phyloP scores from a whole-genome alignment of 2,797 vertebrate genomes.

The Nannoperca australis region DNA sequence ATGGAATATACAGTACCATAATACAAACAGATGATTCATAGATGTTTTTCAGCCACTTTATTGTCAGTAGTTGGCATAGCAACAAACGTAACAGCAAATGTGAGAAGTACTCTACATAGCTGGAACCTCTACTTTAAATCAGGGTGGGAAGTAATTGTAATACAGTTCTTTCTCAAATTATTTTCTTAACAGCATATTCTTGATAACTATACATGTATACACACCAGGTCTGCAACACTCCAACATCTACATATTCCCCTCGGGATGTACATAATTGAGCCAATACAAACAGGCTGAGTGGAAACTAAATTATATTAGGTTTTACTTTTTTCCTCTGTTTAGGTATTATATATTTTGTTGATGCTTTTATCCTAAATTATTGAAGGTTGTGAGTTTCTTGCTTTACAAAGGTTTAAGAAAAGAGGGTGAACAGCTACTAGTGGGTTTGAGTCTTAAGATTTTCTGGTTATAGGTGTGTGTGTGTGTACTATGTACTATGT shows the following conservation, averaged over 20 bases:
- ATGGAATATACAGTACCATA: slow-evolving; percentile 39
- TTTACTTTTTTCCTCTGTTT: slow-evolving; percentile 11
- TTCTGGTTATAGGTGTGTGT: background rate
- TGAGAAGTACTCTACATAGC: slow-evolving; percentile 10
- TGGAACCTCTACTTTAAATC: slow-evolving; percentile 13
- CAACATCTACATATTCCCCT: slow-evolving; percentile 32
- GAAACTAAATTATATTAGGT: slow-evolving; percentile 29
- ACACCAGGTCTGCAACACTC: background rate
- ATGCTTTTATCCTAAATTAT: background rate
- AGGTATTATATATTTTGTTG: background rate
- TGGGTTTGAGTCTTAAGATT: background rate
- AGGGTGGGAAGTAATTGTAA: slow-evolving; percentile 11
- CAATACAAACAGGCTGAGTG: slow-evolving; percentile 24
- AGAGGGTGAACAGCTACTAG: background rate
- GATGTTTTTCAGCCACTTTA: slow-evolving; percentile 40
- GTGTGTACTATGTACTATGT: background rate
- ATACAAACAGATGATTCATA: slow-evolving; percentile 44
- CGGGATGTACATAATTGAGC: slow-evolving; percentile 12
- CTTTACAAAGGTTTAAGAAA: background rate
- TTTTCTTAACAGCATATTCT: slow-evolving; percentile 30
- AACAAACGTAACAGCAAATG: slow-evolving; percentile 46
- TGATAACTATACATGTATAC: slow-evolving; percentile 26
- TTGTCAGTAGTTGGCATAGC: slow-evolving; percentile 58
- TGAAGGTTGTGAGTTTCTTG: background rate
- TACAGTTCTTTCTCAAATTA: slow-evolving; percentile 30